Evolutionary conservation across 1,140 invertebrate species (phyloP), one percentile per base, ranked within the genome.

Genomic region (Maniola jurtina): DNA sequence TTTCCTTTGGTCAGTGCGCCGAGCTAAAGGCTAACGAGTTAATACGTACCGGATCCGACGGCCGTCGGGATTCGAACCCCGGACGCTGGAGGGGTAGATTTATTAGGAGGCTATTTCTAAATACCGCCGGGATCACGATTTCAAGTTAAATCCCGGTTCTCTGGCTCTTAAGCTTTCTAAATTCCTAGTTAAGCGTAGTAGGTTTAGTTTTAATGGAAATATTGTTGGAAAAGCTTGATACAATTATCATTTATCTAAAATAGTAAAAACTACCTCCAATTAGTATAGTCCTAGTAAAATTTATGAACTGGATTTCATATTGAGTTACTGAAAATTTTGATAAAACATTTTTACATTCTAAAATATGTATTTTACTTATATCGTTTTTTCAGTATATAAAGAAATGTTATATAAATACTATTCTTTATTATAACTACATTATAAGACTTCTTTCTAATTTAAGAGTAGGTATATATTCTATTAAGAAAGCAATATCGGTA

Each of bases 61-160:
- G 68, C 83, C 80, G 67, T 47, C 77, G 86, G 82, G 84, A 87
- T 76, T 86, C 83, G 77, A 87, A 88, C 80, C 80, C 79, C 77
- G 79, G 73, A 80, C 74, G 74, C 59, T 71, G 77, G 81, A 75
- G 47, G 71, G 75, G 75, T 74, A 83, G 81, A 88, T 88, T 88
- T 90, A 88, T 90, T 86, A 81, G 83, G 76, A 82, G 84, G 77
- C 72, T 81, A 84, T 76, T 81, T 74, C 78, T 81, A 79, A 81
- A 82, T 69, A 76, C 78, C 68, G 73, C 52, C 64, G 61, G 75
- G 77, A 77, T 77, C 64, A 70, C 72, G 74, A 75, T 72, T 79
- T 85, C 77, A 83, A 86, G 81, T 87, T 86, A 84, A 90, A 86
- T 83, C 84, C 79, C 71, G 77, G 66, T 75, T 81, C 77, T 73